Evolutionary conservation across 2,888 invertebrate species (phyloP).

Genomic region (Parnassius apollo): DNA sequence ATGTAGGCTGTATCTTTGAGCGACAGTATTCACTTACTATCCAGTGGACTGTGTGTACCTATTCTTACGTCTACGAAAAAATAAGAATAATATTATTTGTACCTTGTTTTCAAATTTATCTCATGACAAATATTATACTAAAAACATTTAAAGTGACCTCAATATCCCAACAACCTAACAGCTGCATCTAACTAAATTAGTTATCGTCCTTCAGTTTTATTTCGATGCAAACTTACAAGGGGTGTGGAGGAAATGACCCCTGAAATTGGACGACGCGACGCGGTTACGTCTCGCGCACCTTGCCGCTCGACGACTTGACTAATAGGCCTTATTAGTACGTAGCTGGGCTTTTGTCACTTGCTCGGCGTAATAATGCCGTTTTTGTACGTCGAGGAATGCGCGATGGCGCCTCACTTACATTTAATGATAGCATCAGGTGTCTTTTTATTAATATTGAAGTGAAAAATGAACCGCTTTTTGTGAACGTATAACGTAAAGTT

Average conservation of each 20-base stretch:
- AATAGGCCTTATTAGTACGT: constrained; percentile 62
- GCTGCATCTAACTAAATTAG: constrained; percentile 35
- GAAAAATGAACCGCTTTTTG: background rate
- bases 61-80: too few relatives aligned
- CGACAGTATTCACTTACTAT: too few relatives aligned
- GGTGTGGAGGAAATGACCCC: constrained; percentile 73
- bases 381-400: constrained; percentile 27
- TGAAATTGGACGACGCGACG: constrained; percentile 70
- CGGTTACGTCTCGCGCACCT: constrained; percentile 67
- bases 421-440: constrained; percentile 1
- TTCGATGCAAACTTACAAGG: constrained; percentile 48
- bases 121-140: background rate
- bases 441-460: background rate
- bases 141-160: constrained; percentile 6
- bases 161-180: constrained; percentile 14
- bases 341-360: constrained; percentile 60
- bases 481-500: too few relatives aligned
- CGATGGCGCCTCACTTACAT: background rate
- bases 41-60: too few relatives aligned
- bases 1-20: too few relatives aligned
- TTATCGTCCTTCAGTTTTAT: constrained; percentile 50
- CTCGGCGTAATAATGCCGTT: constrained; percentile 45
- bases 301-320: constrained; percentile 61
- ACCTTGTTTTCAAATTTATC: too few relatives aligned
- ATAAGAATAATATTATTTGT: too few relatives aligned